A percentile compares a stretch with the other conserved stretches of the same genome.
These are phyloP conservation scores for Pseudopipra pipra DNA, from an alignment of 2,113 vertebrate species.

Conservation along the genomic window DNA sequence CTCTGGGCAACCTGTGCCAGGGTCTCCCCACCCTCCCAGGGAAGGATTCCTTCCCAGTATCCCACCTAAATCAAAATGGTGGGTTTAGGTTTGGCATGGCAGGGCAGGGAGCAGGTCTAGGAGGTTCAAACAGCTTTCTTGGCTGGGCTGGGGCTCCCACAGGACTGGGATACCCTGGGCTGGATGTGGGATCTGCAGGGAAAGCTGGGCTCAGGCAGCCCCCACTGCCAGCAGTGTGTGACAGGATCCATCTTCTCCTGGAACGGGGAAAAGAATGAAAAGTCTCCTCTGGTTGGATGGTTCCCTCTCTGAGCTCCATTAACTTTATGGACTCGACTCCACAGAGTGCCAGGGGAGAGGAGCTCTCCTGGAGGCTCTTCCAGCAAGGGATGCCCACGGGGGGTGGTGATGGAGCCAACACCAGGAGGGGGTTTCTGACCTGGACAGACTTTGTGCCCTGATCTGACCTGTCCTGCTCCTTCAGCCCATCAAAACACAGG, in stretches of 20 bases:
- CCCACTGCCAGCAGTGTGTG: background rate
- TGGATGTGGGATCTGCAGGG: background rate
- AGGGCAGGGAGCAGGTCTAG: background rate
- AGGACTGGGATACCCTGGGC: background rate
- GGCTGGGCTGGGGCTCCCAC: background rate
- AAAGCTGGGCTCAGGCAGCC: background rate
- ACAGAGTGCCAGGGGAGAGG: background rate
- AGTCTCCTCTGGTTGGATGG: background rate
- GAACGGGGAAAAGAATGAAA: background rate
- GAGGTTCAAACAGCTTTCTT: background rate
- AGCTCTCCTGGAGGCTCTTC: background rate
- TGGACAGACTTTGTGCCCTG: background rate
- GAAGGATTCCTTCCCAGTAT: background rate
- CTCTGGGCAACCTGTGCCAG: too few relatives aligned
- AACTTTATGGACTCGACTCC: background rate
- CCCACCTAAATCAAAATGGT: background rate
- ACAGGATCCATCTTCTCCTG: background rate
- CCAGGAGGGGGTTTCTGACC: background rate
- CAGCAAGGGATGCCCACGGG: rapidly evolving
- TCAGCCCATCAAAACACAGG: rapidly evolving
- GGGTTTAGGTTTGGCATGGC: background rate
- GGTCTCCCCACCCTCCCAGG: rapidly evolving
- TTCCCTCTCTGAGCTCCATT: conserved; percentile 14
- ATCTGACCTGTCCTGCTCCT: background rate
- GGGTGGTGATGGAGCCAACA: background rate